These are phyloP conservation scores for Halichoerus grypus DNA, from an alignment of 2,113 vertebrate species.

Conservation along the genomic window DNA sequence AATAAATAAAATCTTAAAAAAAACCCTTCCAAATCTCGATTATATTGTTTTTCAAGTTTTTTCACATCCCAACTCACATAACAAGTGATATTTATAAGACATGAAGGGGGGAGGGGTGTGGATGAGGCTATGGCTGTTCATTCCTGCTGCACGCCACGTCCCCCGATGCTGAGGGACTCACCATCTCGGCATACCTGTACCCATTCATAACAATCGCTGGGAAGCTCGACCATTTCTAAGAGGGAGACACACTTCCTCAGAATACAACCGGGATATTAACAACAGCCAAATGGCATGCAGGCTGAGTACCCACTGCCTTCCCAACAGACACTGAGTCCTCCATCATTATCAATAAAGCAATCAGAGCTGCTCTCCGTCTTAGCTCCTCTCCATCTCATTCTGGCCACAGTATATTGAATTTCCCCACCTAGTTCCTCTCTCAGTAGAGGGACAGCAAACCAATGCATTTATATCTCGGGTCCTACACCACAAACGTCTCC, in stretches of 20 bases:
- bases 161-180: neutral
- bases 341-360: neutral
- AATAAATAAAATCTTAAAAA: neutral
- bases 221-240: neutral
- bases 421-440: neutral
- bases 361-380: rapidly evolving
- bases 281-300: too few relatives aligned
- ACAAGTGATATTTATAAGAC: neutral
- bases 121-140: neutral
- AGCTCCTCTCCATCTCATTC: neutral
- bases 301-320: too few relatives aligned
- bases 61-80: neutral
- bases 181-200: neutral
- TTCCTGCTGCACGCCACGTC: neutral
- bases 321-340: rapidly evolving
- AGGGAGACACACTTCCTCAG: neutral
- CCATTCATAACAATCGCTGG: neutral
- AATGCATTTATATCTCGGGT: conserved; percentile 13
- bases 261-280: neutral
- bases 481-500: neutral
- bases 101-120: neutral
- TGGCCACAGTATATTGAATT: neutral
- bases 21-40: too few relatives aligned
- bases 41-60: neutral
- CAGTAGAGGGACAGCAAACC: neutral